These are phyloP conservation scores for Noctua comes DNA, from an alignment of 2,888 invertebrate species.

Conservation along the genomic window DNA sequence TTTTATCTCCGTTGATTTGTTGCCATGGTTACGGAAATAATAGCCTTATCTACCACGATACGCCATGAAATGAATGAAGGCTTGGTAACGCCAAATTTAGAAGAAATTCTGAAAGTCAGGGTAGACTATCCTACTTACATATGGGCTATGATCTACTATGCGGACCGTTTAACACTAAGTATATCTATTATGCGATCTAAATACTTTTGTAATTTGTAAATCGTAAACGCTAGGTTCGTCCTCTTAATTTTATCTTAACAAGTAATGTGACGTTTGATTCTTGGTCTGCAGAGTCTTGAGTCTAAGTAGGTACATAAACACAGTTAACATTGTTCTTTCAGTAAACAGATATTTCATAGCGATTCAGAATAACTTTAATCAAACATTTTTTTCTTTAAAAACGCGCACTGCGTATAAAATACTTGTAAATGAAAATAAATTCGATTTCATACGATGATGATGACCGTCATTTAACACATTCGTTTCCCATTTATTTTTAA, in stretches of 20 bases:
- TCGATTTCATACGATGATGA: conserved; percentile 8
- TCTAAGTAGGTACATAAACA: background rate
- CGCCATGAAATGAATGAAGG: background rate
- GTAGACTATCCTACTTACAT: background rate
- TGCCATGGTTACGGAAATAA: conserved; percentile 25
- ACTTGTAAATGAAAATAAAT: background rate
- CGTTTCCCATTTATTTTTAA: conserved; percentile 27
- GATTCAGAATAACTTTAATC: background rate
- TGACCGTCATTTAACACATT: conserved; percentile 2
- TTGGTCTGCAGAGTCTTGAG: background rate
- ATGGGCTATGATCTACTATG: too few relatives aligned
- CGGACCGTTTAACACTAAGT: background rate
- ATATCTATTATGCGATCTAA: too few relatives aligned
- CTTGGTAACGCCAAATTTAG: background rate
- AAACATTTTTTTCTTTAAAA: background rate
- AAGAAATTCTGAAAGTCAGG: background rate
- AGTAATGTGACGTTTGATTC: background rate
- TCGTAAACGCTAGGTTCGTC: background rate
- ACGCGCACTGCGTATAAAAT: background rate
- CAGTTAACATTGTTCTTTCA: background rate
- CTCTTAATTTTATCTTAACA: background rate
- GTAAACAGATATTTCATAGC: background rate
- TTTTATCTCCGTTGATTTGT: conserved; percentile 48
- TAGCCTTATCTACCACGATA: background rate
- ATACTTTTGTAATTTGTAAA: background rate